Conservation (phyloP, 2,797 vertebrate species). For the Lepilemur ruficaudatus region DNA sequence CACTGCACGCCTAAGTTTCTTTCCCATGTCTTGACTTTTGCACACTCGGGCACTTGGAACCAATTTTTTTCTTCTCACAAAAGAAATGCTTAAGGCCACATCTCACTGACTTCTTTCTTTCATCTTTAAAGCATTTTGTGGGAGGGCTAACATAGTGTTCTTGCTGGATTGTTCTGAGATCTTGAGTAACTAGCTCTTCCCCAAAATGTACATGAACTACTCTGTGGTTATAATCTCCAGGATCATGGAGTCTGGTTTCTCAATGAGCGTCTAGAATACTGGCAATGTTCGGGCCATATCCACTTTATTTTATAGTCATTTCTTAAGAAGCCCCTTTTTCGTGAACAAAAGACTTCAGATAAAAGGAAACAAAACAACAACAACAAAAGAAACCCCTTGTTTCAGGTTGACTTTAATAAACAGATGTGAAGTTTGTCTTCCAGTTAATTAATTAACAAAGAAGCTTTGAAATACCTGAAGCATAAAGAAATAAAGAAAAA, state of each 20-base stretch:
- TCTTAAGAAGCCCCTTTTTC: too few species aligned
- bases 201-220: background rate
- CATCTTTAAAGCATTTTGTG: background rate
- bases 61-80: background rate
- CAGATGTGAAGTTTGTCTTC: background rate
- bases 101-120: background rate
- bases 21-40: background rate
- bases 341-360: too few species aligned
- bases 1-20: background rate
- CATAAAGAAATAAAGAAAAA: background rate
- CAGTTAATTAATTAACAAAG: background rate
- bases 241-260: background rate
- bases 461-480: background rate
- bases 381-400: background rate
- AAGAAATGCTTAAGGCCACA: background rate
- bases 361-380: too few species aligned
- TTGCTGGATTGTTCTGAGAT: background rate
- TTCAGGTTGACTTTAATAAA: background rate
- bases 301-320: background rate
- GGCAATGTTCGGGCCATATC: background rate
- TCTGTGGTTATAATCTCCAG: background rate
- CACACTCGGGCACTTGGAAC: background rate
- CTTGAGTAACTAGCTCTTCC: background rate
- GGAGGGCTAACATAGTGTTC: background rate
- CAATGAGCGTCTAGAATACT: background rate